A percentile compares a stretch with the other conserved stretches of the same genome.
Evolutionary conservation across 30 jellyfish, hydroid and myxozoan species (phyloP).

Genomic region (Hydra vulgaris): DNA sequence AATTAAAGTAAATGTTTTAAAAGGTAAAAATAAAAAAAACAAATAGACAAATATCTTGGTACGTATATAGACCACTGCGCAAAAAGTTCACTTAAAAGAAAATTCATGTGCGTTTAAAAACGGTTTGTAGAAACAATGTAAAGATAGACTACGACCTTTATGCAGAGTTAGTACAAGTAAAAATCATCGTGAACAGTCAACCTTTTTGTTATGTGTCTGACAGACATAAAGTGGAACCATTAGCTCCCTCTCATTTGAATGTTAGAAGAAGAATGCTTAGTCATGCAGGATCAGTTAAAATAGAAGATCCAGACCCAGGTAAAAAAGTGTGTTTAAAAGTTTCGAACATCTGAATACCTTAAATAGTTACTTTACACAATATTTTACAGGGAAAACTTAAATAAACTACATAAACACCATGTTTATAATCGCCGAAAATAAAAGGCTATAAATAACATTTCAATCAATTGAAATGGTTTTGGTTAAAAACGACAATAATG

Average conservation of each 20-base stretch:
- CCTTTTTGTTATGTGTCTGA: neutral
- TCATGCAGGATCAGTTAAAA: neutral
- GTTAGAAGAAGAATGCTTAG: neutral
- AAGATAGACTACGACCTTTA: too few relatives aligned
- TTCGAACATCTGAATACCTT: neutral
- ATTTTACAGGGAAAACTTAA: neutral
- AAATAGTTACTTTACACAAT: neutral
- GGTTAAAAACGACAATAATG: neutral
- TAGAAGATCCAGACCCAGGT: neutral
- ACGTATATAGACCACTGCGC: too few relatives aligned
- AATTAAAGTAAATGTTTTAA: too few relatives aligned
- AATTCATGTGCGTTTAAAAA: too few relatives aligned
- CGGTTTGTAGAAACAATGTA: too few relatives aligned
- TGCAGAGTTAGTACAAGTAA: neutral
- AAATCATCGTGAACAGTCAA: neutral
- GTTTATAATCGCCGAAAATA: neutral
- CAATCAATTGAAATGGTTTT: neutral
- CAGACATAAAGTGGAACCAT: neutral
- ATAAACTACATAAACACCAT: neutral
- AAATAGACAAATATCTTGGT: too few relatives aligned
- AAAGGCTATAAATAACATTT: neutral
- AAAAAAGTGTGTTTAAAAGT: neutral
- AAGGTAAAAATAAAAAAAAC: too few relatives aligned
- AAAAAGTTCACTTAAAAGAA: too few relatives aligned
- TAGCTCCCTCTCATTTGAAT: neutral